These are phyloP conservation scores for Fratercula arctica DNA, from an alignment of 2,797 vertebrate species.

Conservation along the genomic window DNA sequence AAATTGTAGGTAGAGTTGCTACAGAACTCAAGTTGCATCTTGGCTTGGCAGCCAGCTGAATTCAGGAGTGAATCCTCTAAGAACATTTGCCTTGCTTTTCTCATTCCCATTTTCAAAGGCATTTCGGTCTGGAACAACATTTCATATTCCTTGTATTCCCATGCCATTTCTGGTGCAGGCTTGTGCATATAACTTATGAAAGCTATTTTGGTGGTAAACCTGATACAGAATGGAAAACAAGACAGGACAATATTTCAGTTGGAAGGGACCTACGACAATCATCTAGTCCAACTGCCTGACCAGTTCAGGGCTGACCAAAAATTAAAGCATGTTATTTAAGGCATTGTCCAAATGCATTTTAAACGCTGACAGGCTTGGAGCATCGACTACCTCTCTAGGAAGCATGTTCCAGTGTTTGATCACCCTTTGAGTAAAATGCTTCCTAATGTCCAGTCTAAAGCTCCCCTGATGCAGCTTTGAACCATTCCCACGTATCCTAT, in stretches of 20 bases:
- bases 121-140: background rate
- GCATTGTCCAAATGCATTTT: background rate
- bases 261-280: background rate
- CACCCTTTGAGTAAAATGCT: background rate
- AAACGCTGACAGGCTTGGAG: background rate
- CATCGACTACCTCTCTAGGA: background rate
- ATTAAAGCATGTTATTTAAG: background rate
- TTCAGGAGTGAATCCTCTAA: background rate
- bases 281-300: background rate
- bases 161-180: background rate
- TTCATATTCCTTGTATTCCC: background rate
- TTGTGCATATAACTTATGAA: background rate
- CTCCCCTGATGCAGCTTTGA: background rate
- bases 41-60: background rate
- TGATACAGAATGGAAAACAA: background rate
- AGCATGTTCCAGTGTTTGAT: background rate
- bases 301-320: background rate
- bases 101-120: background rate
- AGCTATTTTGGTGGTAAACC: background rate
- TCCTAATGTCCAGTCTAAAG: background rate
- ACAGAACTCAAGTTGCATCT: background rate
- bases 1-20: background rate
- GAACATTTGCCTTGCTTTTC: background rate
- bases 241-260: background rate
- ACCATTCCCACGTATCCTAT: rapidly evolving